Conservation (phyloP, 2,113 vertebrate species). For the Callorhinus ursinus region DNA sequence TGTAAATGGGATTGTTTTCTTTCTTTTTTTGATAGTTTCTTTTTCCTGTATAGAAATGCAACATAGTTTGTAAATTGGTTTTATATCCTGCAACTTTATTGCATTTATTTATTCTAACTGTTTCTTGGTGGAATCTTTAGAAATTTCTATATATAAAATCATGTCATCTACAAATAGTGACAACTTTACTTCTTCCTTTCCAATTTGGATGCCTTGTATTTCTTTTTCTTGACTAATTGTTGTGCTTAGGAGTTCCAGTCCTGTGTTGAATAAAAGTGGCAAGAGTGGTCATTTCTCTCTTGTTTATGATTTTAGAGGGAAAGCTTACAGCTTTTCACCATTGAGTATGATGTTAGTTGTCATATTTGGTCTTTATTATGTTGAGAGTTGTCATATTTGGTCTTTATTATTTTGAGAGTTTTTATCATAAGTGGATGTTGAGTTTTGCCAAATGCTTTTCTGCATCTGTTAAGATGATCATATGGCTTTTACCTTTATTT, state of each 20-base stretch:
- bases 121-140: background rate
- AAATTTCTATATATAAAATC: background rate
- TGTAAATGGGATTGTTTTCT: background rate
- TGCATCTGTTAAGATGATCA: background rate
- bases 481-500: background rate
- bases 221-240: background rate
- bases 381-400: background rate
- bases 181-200: background rate
- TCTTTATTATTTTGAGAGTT: background rate
- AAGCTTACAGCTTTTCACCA: background rate
- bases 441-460: background rate
- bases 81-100: background rate
- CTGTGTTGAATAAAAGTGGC: background rate
- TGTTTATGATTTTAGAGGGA: background rate
- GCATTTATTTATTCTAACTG: background rate
- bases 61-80: background rate
- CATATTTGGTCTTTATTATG: background rate
- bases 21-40: background rate
- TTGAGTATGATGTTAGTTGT: background rate
- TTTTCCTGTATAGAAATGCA: background rate
- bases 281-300: background rate
- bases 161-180: background rate
- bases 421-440: background rate
- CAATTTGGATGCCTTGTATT: background rate
- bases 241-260: background rate